A percentile compares a stretch with the other conserved stretches of the same genome.
phyloP scores from a whole-genome alignment of 2,113 vertebrate genomes.

The Tapirus terrestris region DNA sequence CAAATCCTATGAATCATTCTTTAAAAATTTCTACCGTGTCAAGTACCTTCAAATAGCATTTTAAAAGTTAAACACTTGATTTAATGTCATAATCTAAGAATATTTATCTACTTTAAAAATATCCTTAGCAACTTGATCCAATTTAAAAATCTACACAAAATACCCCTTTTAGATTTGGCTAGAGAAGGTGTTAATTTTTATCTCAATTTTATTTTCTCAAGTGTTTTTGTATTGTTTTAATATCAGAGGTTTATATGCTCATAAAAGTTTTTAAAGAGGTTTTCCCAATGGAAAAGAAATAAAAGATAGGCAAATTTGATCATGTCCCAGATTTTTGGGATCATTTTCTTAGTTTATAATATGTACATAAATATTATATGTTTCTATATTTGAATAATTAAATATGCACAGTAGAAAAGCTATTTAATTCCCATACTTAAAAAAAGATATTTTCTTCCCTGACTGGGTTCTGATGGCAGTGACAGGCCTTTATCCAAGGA shows the following conservation, averaged over 20 bases:
- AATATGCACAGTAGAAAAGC: not conserved
- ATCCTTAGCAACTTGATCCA: not conserved
- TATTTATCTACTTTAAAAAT: not conserved
- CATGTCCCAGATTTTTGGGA: not conserved
- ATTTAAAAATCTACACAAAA: not conserved
- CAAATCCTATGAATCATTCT: not conserved
- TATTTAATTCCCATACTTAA: not conserved
- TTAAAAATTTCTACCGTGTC: not conserved
- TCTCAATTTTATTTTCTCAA: not conserved
- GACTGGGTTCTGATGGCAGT: not conserved
- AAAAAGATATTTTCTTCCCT: not conserved
- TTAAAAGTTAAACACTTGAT: not conserved
- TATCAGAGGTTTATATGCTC: not conserved
- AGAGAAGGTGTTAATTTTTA: not conserved
- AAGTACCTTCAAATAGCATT: not conserved
- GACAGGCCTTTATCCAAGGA: not conserved
- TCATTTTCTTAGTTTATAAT: not conserved
- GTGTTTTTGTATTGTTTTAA: not conserved
- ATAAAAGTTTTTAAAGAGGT: not conserved
- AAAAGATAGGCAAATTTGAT: not conserved
- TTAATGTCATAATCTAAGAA: not conserved
- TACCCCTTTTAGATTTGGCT: not conserved
- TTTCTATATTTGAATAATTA: conserved; percentile 2
- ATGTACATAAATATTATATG: not conserved
- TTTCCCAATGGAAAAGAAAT: not conserved